Evolutionary conservation across 2,797 vertebrate genomes (phyloP).

Genomic region (Pygocentrus nattereri): DNA sequence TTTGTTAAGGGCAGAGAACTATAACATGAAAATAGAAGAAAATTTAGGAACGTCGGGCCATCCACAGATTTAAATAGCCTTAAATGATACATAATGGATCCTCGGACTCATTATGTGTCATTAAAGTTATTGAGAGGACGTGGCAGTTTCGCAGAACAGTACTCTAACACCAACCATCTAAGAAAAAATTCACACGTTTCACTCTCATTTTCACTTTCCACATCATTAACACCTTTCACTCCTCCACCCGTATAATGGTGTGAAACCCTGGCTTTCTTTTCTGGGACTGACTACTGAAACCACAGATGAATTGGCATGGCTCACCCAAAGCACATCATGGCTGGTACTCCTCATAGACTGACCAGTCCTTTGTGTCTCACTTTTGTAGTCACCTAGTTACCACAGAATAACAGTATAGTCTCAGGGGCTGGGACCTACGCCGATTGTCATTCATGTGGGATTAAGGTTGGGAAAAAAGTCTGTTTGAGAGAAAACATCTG

Average conservation of each 20-base stretch:
- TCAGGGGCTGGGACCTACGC: neutral
- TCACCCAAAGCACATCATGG: slow-evolving; percentile 4
- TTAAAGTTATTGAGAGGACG: slow-evolving; percentile 16
- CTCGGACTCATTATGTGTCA: slow-evolving; percentile 7
- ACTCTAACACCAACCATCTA: slow-evolving; percentile 9
- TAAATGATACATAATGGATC: slow-evolving; percentile 3
- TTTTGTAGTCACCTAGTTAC: slow-evolving; percentile 36
- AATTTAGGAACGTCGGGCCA: neutral
- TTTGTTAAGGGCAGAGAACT: neutral
- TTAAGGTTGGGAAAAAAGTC: slow-evolving; percentile 38
- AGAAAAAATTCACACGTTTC: slow-evolving; percentile 51
- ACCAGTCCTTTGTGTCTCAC: slow-evolving; percentile 45
- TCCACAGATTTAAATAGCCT: neutral
- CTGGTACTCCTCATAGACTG: slow-evolving; percentile 17
- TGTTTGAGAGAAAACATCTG: slow-evolving; percentile 38
- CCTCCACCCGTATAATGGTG: slow-evolving; percentile 34
- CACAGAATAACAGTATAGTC: slow-evolving; percentile 19
- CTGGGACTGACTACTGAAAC: slow-evolving; percentile 17
- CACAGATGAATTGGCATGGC: neutral
- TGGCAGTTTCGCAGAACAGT: slow-evolving; percentile 17
- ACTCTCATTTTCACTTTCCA: slow-evolving; percentile 56
- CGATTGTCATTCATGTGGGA: slow-evolving; percentile 19
- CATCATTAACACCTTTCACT: slow-evolving; percentile 47
- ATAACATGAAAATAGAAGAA: neutral
- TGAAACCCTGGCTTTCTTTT: slow-evolving; percentile 32